Percentiles rank a stretch among this genome's conserved stretches.
Conservation (phyloP, 2,888 invertebrate genomes). For the Xanthia togata region DNA sequence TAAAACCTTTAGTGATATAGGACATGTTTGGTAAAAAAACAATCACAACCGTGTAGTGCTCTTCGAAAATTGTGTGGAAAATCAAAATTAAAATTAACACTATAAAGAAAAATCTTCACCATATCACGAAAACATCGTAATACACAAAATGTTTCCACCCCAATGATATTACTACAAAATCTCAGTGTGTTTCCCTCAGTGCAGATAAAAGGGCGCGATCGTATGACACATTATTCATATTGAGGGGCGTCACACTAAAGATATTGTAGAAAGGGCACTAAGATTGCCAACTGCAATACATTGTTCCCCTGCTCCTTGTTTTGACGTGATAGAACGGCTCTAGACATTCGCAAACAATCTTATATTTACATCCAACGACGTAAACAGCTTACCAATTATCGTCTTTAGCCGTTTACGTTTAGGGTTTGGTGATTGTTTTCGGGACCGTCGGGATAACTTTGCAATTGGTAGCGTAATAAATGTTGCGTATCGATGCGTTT, state of each 20-base stretch:
- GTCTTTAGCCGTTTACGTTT: conserved; percentile 49
- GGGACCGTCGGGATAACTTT: conserved; percentile 55
- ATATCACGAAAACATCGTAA: conserved; percentile 45
- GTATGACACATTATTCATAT: conserved; percentile 90
- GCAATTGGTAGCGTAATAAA: conserved; percentile 85
- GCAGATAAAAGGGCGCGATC: conserved; percentile 87
- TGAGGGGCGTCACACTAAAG: conserved; percentile 88
- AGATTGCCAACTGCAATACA: conserved; percentile 89
- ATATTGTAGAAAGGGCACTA: conserved; percentile 90
- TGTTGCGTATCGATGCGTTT: conserved; percentile 90
- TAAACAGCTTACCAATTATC: conserved; percentile 46
- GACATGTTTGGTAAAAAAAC: neutral
- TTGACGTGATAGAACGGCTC: conserved; percentile 88
- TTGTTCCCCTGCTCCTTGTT: conserved; percentile 88
- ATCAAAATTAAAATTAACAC: neutral
- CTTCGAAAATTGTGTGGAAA: neutral
- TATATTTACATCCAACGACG: conserved; percentile 59
- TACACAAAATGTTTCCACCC: conserved; percentile 63
- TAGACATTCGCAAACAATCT: conserved; percentile 80
- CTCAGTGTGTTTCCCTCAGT: conserved; percentile 80
- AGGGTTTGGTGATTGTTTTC: conserved; percentile 41
- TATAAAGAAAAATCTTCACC: conserved; percentile 21
- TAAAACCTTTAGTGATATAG: neutral
- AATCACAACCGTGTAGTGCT: neutral
- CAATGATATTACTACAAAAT: conserved; percentile 71